A percentile compares a stretch with the other conserved stretches of the same genome.
Conservation (phyloP, 2,113 vertebrate species). For the Raja brachyura region DNA sequence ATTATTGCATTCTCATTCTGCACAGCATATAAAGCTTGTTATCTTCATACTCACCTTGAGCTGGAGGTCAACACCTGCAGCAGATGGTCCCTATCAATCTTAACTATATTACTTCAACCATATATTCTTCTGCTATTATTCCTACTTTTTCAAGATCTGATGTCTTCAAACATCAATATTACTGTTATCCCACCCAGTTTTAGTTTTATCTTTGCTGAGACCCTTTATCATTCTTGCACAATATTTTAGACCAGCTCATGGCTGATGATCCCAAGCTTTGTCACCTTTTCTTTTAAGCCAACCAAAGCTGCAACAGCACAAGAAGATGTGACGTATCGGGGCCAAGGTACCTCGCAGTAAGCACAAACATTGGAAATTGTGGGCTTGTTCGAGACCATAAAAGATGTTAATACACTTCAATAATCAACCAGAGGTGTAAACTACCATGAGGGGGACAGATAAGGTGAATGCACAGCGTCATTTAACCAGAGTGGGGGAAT, state of each 20-base stretch:
- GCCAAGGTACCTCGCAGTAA: background rate
- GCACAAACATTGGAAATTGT: background rate
- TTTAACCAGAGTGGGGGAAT: no score
- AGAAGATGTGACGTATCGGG: background rate
- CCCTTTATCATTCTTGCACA: background rate
- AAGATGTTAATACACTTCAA: background rate
- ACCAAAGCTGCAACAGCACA: background rate
- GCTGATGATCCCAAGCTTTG: background rate
- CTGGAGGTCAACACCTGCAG: background rate
- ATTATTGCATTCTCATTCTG: background rate
- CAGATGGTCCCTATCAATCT: background rate
- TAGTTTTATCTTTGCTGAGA: slow-evolving; percentile 6
- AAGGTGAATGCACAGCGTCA: no score
- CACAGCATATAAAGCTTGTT: background rate
- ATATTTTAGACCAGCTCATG: background rate
- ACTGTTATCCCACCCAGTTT: no score
- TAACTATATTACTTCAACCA: background rate
- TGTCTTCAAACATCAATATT: background rate
- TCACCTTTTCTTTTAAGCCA: background rate
- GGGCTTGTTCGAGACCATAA: background rate
- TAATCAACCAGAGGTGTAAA: no score
- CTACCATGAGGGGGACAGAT: no score
- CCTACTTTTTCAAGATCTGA: background rate
- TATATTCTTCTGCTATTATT: background rate
- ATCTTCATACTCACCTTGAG: slow-evolving; percentile 14